phyloP scores from a whole-genome alignment of 1,140 invertebrate genomes.

The Elymnias hypermnestra region DNA sequence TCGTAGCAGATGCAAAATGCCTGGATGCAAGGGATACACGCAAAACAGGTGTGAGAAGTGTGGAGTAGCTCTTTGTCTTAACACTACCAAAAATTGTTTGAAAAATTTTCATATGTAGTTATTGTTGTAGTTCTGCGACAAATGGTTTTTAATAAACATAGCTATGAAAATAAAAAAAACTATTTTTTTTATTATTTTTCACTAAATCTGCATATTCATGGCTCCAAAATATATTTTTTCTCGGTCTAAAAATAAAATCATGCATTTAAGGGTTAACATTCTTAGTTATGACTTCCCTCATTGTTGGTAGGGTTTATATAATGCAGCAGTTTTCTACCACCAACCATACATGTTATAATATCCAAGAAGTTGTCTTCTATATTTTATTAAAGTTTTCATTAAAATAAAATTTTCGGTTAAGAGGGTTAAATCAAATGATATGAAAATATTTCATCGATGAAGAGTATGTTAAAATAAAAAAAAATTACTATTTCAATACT shows the following conservation, averaged over 20 bases:
- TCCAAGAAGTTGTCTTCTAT: too few species aligned
- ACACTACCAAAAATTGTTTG: slow-evolving; percentile 39
- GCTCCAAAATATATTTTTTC: slow-evolving; percentile 40
- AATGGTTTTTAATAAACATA: slow-evolving; percentile 36
- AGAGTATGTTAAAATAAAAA: too few species aligned
- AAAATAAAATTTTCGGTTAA: too few species aligned
- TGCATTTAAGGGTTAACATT: slow-evolving; percentile 35
- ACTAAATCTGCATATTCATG: slow-evolving; percentile 38
- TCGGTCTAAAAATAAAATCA: slow-evolving; percentile 34
- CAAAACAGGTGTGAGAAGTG: slow-evolving; percentile 40
- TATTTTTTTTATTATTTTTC: slow-evolving; percentile 38
- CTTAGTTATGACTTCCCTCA: too few species aligned
- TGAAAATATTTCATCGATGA: too few species aligned
- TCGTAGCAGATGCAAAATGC: slow-evolving; percentile 36
- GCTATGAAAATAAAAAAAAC: slow-evolving; percentile 24
- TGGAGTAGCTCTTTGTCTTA: slow-evolving; percentile 40
- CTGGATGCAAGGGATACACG: slow-evolving; percentile 39
- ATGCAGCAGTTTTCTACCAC: too few species aligned
- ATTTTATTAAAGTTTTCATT: too few species aligned
- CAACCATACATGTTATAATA: too few species aligned
- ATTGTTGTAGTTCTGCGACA: slow-evolving; percentile 37
- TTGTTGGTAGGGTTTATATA: too few species aligned
- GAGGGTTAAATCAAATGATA: too few species aligned
- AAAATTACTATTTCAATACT: too few species aligned
- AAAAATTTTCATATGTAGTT: slow-evolving; percentile 39